Base-by-base conservation (phyloP, 2,888 invertebrate species). In the Meloe dianella region DNA sequence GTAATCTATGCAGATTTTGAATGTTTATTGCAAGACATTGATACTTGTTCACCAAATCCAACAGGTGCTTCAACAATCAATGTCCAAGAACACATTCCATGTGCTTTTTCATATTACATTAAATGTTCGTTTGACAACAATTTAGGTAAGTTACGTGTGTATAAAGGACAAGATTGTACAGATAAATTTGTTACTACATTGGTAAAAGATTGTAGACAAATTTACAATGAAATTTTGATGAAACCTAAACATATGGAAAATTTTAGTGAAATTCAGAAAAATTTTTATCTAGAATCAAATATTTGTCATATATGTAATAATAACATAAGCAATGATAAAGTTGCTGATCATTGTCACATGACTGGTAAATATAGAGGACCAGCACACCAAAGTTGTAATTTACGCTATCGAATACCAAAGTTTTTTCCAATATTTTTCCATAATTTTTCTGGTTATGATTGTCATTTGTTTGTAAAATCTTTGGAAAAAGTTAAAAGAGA, bases 51-150 rank as follows among this genome's bases (percentile, higher is more conserved):
- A 54, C 24, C 54, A 0, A 27, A 47, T 41, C 47, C 60, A 12
- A 0, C 8, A 2, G 2, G 0, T 14, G n/a, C 38, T 12, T 29
- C 17, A 12, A 38, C 24, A 2, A 41, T 41, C 0, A 9, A 58
- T 12, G 27, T 57, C n/a, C 56, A 57, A 1, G 66, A 66, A 32
- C 75, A 75, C 64, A 51, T 70, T n/a, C 70, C 73, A 0, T 71
- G 60, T 38, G 71, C 71, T 59, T 61, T 72, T 29, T 73, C 66
- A 0, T 74, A 73, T 61, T 75, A 73, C 61, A 30, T 73, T 1
- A 71, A 76, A 54, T 76, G 74, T 64, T 61, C 59, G 2, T 72
- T 68, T 60, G 74, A 75, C 66, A 61, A 65, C 9, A 24, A 57
- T 0, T 32, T 67, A 17, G 73, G 70, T 20, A 51, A 62, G 29